Conservation (phyloP, 2,113 vertebrate genomes). For the Phyllopteryx taeniolatus region DNA sequence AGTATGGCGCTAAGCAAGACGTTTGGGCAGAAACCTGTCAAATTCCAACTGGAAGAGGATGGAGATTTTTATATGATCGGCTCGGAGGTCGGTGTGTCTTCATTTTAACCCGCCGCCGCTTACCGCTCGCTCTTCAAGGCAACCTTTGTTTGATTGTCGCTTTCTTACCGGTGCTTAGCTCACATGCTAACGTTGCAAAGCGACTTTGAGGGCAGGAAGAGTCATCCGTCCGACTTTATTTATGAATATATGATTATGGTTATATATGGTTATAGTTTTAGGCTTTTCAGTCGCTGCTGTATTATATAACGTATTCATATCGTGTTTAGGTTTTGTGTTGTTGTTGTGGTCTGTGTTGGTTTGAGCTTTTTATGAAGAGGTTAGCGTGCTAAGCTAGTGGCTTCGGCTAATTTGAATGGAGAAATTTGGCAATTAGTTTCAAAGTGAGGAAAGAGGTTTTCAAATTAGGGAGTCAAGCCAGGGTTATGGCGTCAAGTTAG, state of each 20-base stretch:
- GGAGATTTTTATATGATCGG: constrained; percentile 94
- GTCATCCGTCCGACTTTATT: constrained; percentile 29
- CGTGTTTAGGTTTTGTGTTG: neutral
- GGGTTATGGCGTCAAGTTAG: too few relatives aligned
- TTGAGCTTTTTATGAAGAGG: neutral
- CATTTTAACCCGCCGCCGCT: neutral
- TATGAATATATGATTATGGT: neutral
- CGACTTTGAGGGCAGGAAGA: neutral
- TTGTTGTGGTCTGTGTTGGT: neutral
- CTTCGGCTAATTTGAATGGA: neutral
- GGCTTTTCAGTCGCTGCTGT: neutral
- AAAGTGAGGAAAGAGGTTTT: too few relatives aligned
- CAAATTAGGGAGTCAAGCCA: too few relatives aligned
- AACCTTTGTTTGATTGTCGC: neutral
- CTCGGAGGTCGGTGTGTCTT: constrained; percentile 78
- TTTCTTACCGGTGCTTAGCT: constrained; percentile 3
- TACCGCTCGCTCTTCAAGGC: neutral
- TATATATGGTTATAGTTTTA: neutral
- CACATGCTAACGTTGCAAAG: constrained; percentile 13
- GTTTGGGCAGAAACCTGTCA: constrained; percentile 93
- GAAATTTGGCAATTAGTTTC: neutral
- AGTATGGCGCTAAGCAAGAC: constrained; percentile 94
- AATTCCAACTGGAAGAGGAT: constrained; percentile 91
- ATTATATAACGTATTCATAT: neutral
- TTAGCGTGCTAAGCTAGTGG: neutral